Evolutionary conservation across 2,888 invertebrate species (phyloP).

Genomic region (Cantharis lateralis): DNA sequence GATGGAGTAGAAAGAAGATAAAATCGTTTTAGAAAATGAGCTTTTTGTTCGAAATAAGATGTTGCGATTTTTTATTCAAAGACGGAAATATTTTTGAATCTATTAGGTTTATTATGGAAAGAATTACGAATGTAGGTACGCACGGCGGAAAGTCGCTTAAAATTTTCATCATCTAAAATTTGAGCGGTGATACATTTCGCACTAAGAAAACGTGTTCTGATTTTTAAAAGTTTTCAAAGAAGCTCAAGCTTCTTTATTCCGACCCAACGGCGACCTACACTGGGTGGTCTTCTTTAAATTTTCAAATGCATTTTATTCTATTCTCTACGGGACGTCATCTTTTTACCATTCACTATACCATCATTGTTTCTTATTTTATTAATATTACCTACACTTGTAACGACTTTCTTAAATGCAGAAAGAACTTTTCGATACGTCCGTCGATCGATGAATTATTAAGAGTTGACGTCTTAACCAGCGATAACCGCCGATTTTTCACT

Average conservation of each 20-base stretch:
- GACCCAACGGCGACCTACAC: neutral
- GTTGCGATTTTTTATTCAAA: neutral
- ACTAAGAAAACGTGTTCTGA: slow-evolving; percentile 23
- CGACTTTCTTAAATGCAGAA: neutral
- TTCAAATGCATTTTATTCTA: slow-evolving; percentile 21
- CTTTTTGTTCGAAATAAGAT: neutral
- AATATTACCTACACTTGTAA: neutral
- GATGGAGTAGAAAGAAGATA: neutral
- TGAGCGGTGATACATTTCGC: slow-evolving; percentile 22
- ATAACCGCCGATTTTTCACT: neutral
- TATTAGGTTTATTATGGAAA: neutral
- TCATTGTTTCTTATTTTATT: neutral
- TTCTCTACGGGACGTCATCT: slow-evolving; percentile 18
- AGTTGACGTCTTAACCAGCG: too few species aligned
- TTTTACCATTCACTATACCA: slow-evolving; percentile 7
- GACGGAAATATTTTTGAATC: neutral
- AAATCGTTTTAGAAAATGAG: neutral
- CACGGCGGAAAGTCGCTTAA: neutral
- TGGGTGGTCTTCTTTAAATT: slow-evolving; percentile 25
- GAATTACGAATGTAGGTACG: neutral
- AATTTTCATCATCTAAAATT: slow-evolving; percentile 11
- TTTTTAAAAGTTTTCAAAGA: slow-evolving; percentile 26
- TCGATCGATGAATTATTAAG: too few species aligned
- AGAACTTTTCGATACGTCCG: neutral
- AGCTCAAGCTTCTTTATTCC: too few species aligned